Base-by-base conservation (phyloP, 2,888 invertebrate genomes). In the Escarpia spicata region DNA sequence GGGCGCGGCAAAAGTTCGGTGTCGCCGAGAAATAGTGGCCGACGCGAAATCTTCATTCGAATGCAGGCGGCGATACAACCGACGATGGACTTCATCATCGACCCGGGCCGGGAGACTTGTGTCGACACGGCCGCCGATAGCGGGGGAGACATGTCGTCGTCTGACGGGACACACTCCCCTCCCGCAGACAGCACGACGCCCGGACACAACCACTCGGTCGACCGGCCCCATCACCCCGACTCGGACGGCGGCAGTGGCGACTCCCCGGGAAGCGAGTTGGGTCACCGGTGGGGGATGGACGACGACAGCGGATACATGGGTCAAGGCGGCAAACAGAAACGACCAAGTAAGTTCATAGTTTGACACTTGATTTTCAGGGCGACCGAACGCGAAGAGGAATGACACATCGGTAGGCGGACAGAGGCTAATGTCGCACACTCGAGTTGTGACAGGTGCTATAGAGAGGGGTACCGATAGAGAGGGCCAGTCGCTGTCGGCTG, bases 11-110 rank as follows among this genome's bases (percentile, higher is more conserved):
- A 75, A 26, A 19, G 19, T 75, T 75, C 75, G n/a, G 75, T 75
- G 75, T 75, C 75, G 75, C 19, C 75, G n/a, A 26, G 75, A 75
- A 75, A 26, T 26, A 75, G 75, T 75, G 15, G 60, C 60, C 60
- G 60, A 60, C 75, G 75, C 75, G 75, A 75, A 75, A 26, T 52
- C 52, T 75, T 60, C 60, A 15, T 60, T 75, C 75, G 75, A 75
- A 75, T 75, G 75, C 75, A 75, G 75, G 75, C 75, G 75, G 75
- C 75, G 19, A 75, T 75, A 19, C 75, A 75, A 75, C 75, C 75
- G 26, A 75, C 75, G 2, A 75, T 75, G 75, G 75, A 75, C n/a
- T 75, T 75, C 75, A 75, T 75, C 75, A 75, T 75, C 75, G 75
- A 75, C 75, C 75, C 75, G 26, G 75, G 75, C 26, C 75, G 75